Conservation (phyloP, 2,113 vertebrate species). For the Odocoileus hemionus region DNA sequence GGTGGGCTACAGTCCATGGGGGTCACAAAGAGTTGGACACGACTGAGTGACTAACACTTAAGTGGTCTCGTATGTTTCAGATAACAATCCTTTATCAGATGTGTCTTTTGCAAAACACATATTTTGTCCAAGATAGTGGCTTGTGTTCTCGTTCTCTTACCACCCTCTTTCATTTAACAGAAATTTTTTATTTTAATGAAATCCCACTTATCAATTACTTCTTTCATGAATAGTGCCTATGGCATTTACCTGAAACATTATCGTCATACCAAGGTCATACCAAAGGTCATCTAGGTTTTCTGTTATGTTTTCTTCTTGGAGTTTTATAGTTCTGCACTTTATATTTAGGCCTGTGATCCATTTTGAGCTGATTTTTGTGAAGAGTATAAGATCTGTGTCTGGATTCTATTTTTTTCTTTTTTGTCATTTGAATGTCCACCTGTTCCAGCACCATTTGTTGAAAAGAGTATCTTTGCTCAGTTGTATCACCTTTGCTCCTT, state of each 20-base stretch:
- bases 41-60: neutral
- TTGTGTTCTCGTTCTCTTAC: neutral
- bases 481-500: neutral
- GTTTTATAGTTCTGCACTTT: neutral
- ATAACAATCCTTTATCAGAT: neutral
- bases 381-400: neutral
- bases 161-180: neutral
- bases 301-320: neutral
- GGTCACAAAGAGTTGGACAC: accelerated
- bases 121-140: neutral
- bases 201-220: neutral
- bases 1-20: neutral
- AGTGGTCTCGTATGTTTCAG: neutral
- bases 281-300: neutral
- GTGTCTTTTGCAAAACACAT: neutral
- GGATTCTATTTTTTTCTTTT: neutral
- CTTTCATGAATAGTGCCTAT: neutral
- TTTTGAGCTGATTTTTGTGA: neutral
- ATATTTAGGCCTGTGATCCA: neutral
- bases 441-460: neutral
- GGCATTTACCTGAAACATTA: neutral
- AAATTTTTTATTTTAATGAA: neutral
- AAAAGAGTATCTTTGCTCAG: neutral
- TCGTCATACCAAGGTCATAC: neutral
- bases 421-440: neutral